Conservation (phyloP, 2,797 vertebrate genomes). For the Oceanodroma leucorhoa region DNA sequence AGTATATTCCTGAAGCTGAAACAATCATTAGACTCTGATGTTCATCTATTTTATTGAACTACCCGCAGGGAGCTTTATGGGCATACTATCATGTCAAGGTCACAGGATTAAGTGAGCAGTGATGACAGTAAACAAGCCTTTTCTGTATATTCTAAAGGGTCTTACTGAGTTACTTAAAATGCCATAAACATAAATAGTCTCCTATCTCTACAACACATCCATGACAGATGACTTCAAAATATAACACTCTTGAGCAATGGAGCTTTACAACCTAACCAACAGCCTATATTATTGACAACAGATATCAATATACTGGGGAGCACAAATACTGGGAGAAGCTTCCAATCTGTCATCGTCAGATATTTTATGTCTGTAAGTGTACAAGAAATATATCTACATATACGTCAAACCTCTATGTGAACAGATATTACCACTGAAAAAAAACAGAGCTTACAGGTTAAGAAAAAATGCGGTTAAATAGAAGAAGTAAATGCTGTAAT, state of each 20-base stretch:
- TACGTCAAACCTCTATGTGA: not conserved
- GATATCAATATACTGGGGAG: conserved; percentile 15
- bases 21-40: conserved; percentile 48
- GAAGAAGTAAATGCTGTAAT: not conserved
- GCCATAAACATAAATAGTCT: conserved; percentile 75
- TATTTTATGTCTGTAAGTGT: not conserved
- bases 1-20: conserved; percentile 58
- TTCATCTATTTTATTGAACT: conserved; percentile 64
- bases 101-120: conserved; percentile 72
- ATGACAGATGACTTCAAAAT: conserved; percentile 71
- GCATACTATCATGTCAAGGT: conserved; percentile 62
- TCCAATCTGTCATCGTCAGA: not conserved
- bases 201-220: conserved; percentile 43
- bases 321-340: not conserved
- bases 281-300: conserved; percentile 33
- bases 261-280: conserved; percentile 30
- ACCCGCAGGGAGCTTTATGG: conserved; percentile 58
- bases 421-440: not conserved
- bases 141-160: conserved; percentile 71
- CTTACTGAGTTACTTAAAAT: conserved; percentile 75
- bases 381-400: not conserved
- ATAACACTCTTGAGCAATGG: conserved; percentile 45
- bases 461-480: not conserved
- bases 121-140: conserved; percentile 70
- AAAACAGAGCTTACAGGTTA: rapidly evolving